A percentile compares a stretch with the other conserved stretches of the same genome.
These are phyloP conservation scores for Nothocercus nigrocapillus DNA, from an alignment of 2,113 vertebrate species.

Conservation along the genomic window DNA sequence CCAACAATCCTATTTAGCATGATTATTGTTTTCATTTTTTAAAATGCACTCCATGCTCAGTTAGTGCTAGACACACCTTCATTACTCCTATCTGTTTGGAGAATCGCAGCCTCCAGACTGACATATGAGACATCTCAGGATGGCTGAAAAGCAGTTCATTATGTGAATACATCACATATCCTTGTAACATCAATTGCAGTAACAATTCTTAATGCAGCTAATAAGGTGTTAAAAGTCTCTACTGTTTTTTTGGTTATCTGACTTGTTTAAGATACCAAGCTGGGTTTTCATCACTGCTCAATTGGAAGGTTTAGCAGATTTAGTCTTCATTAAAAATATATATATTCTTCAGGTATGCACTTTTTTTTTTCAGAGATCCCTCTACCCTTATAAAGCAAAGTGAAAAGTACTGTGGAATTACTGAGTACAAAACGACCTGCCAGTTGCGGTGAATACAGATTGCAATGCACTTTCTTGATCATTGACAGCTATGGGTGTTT, in stretches of 20 bases:
- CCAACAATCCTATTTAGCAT: conserved; percentile 71
- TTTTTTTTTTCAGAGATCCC: conserved; percentile 3
- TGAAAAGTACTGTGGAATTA: conserved; percentile 41
- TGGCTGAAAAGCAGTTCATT: conserved; percentile 66
- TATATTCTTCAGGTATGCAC: conserved; percentile 27
- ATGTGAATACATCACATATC: conserved; percentile 59
- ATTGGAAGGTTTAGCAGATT: conserved; percentile 65
- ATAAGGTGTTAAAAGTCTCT: conserved; percentile 63
- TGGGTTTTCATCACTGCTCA: conserved; percentile 60
- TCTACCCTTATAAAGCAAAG: conserved; percentile 40
- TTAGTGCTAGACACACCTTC: conserved; percentile 71
- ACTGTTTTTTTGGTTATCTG: conserved; percentile 59
- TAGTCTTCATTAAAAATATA: conserved; percentile 66
- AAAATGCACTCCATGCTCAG: conserved; percentile 70
- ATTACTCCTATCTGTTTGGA: conserved; percentile 71
- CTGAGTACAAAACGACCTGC: conserved; percentile 26
- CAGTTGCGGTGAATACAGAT: conserved; percentile 31
- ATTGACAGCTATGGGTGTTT: conserved; percentile 44
- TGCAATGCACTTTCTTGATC: conserved; percentile 34
- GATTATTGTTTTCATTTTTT: conserved; percentile 73
- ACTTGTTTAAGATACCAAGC: conserved; percentile 68
- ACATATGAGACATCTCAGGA: conserved; percentile 72
- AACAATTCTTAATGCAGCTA: conserved; percentile 69
- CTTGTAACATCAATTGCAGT: conserved; percentile 66
- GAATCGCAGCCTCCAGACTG: conserved; percentile 60